These are phyloP conservation scores for Nasua narica DNA, from an alignment of 2,797 vertebrate genomes.

Conservation along the genomic window DNA sequence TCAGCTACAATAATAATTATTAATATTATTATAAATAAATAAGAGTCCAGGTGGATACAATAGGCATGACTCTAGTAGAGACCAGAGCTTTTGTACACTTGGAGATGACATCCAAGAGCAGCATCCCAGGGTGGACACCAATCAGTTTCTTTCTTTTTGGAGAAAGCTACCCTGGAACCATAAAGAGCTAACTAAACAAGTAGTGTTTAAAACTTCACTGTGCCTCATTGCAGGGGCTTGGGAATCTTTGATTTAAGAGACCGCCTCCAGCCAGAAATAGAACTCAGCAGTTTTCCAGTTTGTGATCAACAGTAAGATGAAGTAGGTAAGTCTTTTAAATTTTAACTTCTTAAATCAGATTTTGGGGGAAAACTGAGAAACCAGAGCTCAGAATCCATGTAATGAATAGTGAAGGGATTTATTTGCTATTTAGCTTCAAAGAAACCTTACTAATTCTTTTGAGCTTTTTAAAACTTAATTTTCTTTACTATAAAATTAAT, in stretches of 20 bases:
- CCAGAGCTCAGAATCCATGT: not conserved
- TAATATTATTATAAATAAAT: not conserved
- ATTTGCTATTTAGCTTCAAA: not conserved
- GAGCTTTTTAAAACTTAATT: slow-evolving; percentile 18
- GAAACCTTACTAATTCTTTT: not conserved
- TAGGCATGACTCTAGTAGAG: not conserved
- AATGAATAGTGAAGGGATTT: not conserved
- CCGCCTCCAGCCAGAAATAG: not conserved
- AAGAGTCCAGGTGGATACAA: not conserved
- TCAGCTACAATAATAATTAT: not conserved
- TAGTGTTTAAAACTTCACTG: not conserved
- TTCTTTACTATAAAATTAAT: not conserved
- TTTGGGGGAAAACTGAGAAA: not conserved
- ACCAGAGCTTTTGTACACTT: not conserved
- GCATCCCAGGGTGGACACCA: not conserved
- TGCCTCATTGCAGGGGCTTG: not conserved
- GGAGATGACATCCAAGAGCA: not conserved
- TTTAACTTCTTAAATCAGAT: not conserved
- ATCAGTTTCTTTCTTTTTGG: not conserved
- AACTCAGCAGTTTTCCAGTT: not conserved
- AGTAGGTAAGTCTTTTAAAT: not conserved
- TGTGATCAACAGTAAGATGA: not conserved
- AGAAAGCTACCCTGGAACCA: not conserved
- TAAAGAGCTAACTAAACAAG: not conserved
- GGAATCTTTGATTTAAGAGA: not conserved